Evolutionary conservation across 2,888 invertebrate species (phyloP).

Genomic region (Nysson spinosus): DNA sequence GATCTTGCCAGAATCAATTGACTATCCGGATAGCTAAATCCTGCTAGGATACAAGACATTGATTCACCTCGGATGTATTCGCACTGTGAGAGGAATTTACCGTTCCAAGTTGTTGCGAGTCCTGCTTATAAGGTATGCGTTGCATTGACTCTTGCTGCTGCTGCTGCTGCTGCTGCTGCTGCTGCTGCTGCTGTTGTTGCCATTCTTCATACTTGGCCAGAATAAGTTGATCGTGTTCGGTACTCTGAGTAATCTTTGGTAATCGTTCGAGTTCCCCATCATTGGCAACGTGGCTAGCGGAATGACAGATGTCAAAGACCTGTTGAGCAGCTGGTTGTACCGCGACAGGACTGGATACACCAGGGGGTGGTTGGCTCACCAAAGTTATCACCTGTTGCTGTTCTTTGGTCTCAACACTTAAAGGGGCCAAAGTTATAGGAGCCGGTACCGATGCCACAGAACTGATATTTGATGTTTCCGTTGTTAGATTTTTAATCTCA

Average conservation of each 20-base stretch:
- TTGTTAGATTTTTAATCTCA: background rate
- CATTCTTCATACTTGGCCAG: conserved; percentile 35
- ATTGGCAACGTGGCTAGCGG: conserved; percentile 5
- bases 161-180: conserved; percentile 32
- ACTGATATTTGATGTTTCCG: conserved; percentile 1
- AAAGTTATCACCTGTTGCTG: conserved; percentile 68
- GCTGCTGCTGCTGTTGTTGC: conserved; percentile 36
- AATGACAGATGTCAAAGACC: conserved; percentile 59
- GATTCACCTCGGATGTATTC: conserved; percentile 59
- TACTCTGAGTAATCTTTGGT: conserved; percentile 10
- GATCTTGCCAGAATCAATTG: conserved; percentile 4
- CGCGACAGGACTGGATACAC: conserved; percentile 70
- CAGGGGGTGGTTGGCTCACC: conserved; percentile 66
- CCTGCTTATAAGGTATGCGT: conserved; percentile 48
- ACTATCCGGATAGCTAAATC: conserved; percentile 7
- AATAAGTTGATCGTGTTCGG: conserved; percentile 14
- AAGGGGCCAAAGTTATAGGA: conserved; percentile 43
- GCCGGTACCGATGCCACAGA: conserved; percentile 10
- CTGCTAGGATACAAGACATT: conserved; percentile 38
- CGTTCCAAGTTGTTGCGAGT: conserved; percentile 42
- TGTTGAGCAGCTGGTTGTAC: conserved; percentile 65
- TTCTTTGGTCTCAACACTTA: conserved; percentile 56
- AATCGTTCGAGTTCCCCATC: conserved; percentile 20
- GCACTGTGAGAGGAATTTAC: conserved; percentile 44
- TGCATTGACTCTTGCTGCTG: conserved; percentile 42